Conservation (phyloP, 1,140 invertebrate species). For the Diachasma alloeum region DNA sequence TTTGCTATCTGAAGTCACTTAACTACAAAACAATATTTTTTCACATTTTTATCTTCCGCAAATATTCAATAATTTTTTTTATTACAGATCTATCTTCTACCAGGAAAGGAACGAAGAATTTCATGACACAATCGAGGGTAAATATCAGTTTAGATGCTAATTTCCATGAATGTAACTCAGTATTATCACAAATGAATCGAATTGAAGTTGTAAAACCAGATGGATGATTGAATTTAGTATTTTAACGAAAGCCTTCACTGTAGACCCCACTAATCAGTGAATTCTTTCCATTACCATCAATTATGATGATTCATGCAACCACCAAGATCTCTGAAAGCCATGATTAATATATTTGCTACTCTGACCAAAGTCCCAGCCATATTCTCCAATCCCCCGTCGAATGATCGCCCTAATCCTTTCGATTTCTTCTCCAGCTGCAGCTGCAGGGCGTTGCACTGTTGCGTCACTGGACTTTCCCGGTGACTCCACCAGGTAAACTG, state of each 20-base stretch:
- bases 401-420: no score
- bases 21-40: neutral
- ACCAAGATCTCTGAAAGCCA: constrained; percentile 32
- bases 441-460: neutral
- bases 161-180: no score
- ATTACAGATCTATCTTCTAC: neutral
- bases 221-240: no score
- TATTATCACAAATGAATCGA: no score
- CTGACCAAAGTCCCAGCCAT: neutral
- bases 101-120: no score
- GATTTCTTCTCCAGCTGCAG: neutral
- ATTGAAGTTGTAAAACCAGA: no score
- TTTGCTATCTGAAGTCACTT: constrained; percentile 21
- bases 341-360: constrained; percentile 33
- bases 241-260: no score
- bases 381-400: no score
- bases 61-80: neutral
- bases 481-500: neutral
- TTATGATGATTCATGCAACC: constrained; percentile 22
- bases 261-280: no score
- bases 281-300: neutral
- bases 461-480: neutral
- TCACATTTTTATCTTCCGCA: neutral
- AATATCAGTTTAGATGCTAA: no score
- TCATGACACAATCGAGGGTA: no score